These are phyloP conservation scores for Actinemys pallida DNA, from an alignment of 2,113 vertebrate genomes.

Conservation along the genomic window DNA sequence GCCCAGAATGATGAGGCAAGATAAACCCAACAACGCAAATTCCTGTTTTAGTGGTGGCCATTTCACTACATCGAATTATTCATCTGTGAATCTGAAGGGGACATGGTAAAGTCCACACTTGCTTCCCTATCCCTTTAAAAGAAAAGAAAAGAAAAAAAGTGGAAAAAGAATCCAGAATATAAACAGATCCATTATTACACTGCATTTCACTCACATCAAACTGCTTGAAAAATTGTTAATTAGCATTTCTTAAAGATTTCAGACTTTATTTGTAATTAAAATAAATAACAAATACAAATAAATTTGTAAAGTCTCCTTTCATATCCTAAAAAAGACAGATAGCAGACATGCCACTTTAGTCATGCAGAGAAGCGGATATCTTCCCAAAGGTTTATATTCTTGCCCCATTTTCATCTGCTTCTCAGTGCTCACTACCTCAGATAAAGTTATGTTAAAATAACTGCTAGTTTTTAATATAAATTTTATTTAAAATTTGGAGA, in stretches of 20 bases:
- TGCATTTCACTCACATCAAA: background rate
- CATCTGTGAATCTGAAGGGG: background rate
- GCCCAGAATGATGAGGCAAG: background rate
- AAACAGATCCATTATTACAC: background rate
- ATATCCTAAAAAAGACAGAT: background rate
- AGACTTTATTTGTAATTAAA: background rate
- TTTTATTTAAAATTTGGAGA: background rate
- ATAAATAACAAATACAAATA: no score
- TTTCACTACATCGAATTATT: background rate
- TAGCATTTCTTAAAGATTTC: background rate
- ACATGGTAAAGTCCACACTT: background rate
- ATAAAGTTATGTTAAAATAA: constrained; percentile 10
- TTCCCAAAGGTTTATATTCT: background rate
- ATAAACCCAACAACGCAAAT: background rate
- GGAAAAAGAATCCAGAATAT: background rate
- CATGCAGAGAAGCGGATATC: background rate
- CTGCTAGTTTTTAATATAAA: background rate
- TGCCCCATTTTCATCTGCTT: background rate
- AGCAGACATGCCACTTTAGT: background rate
- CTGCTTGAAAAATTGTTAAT: background rate
- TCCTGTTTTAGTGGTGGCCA: background rate
- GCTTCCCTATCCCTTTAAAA: background rate
- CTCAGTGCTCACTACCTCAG: background rate
- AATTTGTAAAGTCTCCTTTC: background rate
- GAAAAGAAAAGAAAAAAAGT: background rate